A percentile compares a stretch with the other conserved stretches of the same genome.
These are phyloP conservation scores for Porites evermanni DNA, from an alignment of 92 coral and sea anemone species.

Conservation along the genomic window DNA sequence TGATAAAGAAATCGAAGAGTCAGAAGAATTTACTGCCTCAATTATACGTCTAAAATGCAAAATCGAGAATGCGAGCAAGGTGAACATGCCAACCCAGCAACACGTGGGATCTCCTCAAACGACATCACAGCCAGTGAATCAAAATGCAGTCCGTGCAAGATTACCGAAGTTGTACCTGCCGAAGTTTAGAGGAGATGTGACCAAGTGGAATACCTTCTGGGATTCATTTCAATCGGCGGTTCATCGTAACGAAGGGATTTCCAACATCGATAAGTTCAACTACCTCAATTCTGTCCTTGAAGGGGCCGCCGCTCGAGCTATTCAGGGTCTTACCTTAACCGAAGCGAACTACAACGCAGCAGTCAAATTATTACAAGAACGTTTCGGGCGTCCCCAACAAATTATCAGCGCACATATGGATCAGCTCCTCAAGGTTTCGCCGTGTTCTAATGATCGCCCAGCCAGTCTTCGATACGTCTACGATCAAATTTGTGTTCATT, in stretches of 20 bases:
- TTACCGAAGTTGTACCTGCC: conserved; percentile 54
- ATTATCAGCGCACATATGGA: conserved; percentile 70
- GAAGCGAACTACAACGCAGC: conserved; percentile 51
- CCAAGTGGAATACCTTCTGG: conserved; percentile 35
- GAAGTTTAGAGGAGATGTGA: conserved; percentile 5
- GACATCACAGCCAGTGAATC: not conserved
- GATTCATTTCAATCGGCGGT: conserved; percentile 45
- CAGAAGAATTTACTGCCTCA: conserved; percentile 33
- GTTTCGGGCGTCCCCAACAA: conserved; percentile 60
- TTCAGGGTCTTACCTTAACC: conserved; percentile 49
- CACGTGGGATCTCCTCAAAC: conserved; percentile 1
- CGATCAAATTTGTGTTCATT: conserved; percentile 51
- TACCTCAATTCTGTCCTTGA: conserved; percentile 46
- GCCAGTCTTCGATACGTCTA: no score
- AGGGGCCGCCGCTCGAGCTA: conserved; percentile 50
- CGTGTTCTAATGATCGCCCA: conserved; percentile 22
- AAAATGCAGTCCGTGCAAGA: conserved; percentile 24
- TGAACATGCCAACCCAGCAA: not conserved
- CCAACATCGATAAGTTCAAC: conserved; percentile 49
- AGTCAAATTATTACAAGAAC: conserved; percentile 26
- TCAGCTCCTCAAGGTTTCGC: conserved; percentile 54
- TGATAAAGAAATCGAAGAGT: conserved; percentile 45
- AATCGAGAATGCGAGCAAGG: not conserved
- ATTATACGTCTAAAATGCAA: conserved; percentile 12
- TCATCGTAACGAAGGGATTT: conserved; percentile 20